Base-by-base conservation (phyloP, 2,888 invertebrate genomes). In the Meliscaeva auricollis region DNA sequence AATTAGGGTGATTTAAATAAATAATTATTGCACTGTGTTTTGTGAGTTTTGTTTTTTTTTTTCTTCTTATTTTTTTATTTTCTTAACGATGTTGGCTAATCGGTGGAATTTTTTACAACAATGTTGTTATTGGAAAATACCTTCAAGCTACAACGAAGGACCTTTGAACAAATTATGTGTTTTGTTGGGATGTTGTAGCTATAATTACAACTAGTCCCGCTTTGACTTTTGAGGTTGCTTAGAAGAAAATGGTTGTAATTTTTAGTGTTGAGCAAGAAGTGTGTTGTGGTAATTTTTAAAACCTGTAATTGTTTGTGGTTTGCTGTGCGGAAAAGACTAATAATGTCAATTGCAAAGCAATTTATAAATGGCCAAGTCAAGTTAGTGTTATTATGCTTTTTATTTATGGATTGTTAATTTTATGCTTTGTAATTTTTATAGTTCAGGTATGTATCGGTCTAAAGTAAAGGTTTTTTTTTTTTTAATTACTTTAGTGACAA, bases 1-100 rank as follows among this genome's bases (percentile, higher is more conserved):
- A 84, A 76, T 76, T 79, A 58, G 75, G 84, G 72, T 54, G 70
- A 79, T 84, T 84, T 79, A 52, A 79, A 38, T 9, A n/a, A n/a
- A 79, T 84, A 79, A 84, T 84, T 75, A 44, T 15, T 46, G 30
- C 17, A 32, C n/a, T 48, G 30, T 22, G 20, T 38, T 20, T 38
- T n/a, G n/a, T n/a, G n/a, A n/a, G n/a, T n/a, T n/a, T n/a, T n/a
- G n/a, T n/a, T n/a, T n/a, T n/a, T n/a, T n/a, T n/a, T n/a, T n/a
- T n/a, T n/a, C n/a, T n/a, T n/a, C n/a, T n/a, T n/a, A n/a, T n/a
- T n/a, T n/a, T n/a, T n/a, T n/a, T n/a, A n/a, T n/a, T 22, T 17
- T 13, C 9, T 44, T 50, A 11, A 35, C 46, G 50, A 56, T 26
- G 62, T 38, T 20, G 32, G 44, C 9, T 64, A 78, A 35, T 62